Conservation (phyloP, 2,797 vertebrate genomes). For the Furcifer pardalis region DNA sequence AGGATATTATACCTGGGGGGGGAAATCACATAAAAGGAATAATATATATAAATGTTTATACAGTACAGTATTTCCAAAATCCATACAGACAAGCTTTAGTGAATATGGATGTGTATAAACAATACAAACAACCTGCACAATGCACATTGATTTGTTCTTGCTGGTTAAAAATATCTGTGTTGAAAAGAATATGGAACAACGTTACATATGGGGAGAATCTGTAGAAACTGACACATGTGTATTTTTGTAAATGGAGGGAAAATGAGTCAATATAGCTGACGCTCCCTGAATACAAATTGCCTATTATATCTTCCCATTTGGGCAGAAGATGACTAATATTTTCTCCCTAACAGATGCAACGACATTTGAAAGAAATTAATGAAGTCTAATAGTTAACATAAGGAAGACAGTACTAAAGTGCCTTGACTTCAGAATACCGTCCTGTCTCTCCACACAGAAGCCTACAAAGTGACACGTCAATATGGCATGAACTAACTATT, state of each 20-base stretch:
- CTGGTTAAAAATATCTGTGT: too few species aligned
- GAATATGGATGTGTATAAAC: too few species aligned
- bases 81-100: too few species aligned
- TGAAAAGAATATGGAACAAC: too few species aligned
- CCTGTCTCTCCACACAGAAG: rapidly evolving
- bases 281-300: constrained; percentile 22
- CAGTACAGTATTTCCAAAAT: too few species aligned
- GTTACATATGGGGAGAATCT: not conserved
- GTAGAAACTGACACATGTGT: not conserved
- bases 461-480: not conserved
- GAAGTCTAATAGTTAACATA: constrained; percentile 15
- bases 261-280: not conserved
- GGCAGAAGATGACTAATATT: not conserved
- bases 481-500: not conserved
- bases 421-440: not conserved
- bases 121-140: too few species aligned
- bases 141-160: too few species aligned
- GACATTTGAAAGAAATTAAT: not conserved
- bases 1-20: too few species aligned
- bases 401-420: not conserved
- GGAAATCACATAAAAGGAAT: too few species aligned
- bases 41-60: too few species aligned
- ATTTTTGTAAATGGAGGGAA: not conserved
- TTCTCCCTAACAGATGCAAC: not conserved
- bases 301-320: not conserved